phyloP scores from a whole-genome alignment of 64 coral and sea anemone species.

The Trachythela sp. region DNA sequence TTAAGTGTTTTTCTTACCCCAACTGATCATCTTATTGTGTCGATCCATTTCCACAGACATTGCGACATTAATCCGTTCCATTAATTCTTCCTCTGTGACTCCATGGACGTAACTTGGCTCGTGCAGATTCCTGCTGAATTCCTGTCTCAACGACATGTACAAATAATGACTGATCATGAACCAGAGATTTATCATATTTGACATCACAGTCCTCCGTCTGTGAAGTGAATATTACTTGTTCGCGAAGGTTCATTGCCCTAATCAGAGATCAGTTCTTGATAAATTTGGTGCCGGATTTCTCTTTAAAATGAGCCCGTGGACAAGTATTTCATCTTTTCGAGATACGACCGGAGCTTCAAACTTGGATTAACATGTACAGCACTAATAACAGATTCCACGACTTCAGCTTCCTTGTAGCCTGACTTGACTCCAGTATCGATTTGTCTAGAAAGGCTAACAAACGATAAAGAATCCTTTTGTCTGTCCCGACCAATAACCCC shows the following conservation, averaged over 20 bases:
- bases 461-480: not conserved
- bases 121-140: not conserved
- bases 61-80: not conserved
- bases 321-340: conserved; percentile 29
- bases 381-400: conserved; percentile 1
- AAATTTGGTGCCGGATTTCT: conserved; percentile 50
- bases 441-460: conserved; percentile 24
- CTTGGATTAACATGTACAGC: conserved; percentile 23
- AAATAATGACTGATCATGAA: not conserved
- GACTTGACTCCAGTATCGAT: conserved; percentile 23
- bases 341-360: conserved; percentile 17
- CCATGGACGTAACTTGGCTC: not conserved
- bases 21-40: not conserved
- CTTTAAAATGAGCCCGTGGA: conserved; percentile 34
- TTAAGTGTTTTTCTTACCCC: not conserved
- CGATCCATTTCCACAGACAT: not conserved
- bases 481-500: conserved; percentile 9
- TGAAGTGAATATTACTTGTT: conserved; percentile 44
- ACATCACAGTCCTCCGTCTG: not conserved
- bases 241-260: conserved; percentile 40
- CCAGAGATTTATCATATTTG: conserved; percentile 10
- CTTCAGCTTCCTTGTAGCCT: conserved; percentile 11
- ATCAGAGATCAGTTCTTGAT: too few relatives aligned
- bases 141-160: not conserved
- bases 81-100: not conserved